Percentiles rank a stretch among this genome's conserved stretches.
Conservation (phyloP, 2,113 vertebrate genomes). For the Oceanodroma tethys region DNA sequence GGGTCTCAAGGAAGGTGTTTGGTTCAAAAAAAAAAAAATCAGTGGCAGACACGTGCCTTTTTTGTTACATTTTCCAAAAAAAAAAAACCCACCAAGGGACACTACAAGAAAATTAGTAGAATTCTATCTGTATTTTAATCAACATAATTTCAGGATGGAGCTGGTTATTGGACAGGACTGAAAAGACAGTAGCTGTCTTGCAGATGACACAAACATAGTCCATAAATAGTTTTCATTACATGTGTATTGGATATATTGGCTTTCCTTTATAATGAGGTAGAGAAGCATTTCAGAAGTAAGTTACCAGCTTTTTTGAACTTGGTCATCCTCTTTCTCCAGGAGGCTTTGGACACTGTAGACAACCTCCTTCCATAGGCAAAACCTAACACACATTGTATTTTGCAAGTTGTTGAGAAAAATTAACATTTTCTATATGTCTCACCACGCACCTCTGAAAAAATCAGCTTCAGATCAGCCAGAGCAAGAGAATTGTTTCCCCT, state of each 20-base stretch:
- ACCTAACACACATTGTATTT: background rate
- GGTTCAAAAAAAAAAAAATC: background rate
- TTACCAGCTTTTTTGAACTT: background rate
- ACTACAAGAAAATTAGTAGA: background rate
- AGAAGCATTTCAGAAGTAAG: background rate
- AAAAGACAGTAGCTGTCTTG: background rate
- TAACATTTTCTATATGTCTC: rapidly evolving
- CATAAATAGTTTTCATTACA: background rate
- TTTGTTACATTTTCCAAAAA: background rate
- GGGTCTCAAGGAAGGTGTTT: background rate
- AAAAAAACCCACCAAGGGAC: background rate
- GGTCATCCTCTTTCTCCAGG: background rate
- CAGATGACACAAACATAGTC: background rate
- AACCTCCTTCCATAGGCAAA: background rate
- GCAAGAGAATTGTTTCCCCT: background rate
- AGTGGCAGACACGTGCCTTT: rapidly evolving
- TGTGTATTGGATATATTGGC: background rate
- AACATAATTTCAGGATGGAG: background rate
- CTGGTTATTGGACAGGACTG: background rate
- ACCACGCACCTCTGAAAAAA: background rate
- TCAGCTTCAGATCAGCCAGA: background rate
- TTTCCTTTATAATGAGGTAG: background rate
- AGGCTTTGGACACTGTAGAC: background rate
- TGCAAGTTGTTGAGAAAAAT: background rate
- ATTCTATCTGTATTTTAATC: background rate